Evolutionary conservation across 2,113 vertebrate species (phyloP).

Genomic region (Suricata suricatta): DNA sequence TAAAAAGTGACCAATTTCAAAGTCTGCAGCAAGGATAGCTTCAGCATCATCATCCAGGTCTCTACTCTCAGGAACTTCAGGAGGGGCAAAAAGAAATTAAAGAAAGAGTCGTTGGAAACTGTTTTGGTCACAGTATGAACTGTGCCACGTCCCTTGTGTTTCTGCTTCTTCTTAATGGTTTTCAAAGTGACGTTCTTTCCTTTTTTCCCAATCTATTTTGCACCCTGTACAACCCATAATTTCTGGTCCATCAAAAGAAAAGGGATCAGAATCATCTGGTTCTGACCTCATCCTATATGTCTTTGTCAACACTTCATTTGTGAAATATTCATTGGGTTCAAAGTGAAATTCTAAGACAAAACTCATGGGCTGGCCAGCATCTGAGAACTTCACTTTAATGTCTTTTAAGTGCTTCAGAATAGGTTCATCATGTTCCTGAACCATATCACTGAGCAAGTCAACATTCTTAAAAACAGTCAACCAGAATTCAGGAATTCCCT

Average conservation of each 20-base stretch:
- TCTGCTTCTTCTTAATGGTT: slow-evolving; percentile 99
- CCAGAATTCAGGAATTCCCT: no score
- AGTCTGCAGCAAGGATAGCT: slow-evolving; percentile 96
- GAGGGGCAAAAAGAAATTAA: slow-evolving; percentile 99
- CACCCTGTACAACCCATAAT: slow-evolving; percentile 99
- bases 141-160: slow-evolving; percentile 99
- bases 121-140: slow-evolving; percentile 99
- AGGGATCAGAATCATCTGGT: slow-evolving; percentile 96
- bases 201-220: slow-evolving; percentile 98
- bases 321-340: slow-evolving; percentile 98
- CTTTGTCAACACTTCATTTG: slow-evolving; percentile 96
- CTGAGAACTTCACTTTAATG: slow-evolving; percentile 99
- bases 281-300: slow-evolving; percentile 98
- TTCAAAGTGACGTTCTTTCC: slow-evolving; percentile 99
- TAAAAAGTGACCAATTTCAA: slow-evolving; percentile 99
- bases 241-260: slow-evolving; percentile 99
- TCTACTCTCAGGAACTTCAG: no score
- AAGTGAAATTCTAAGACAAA: slow-evolving; percentile 98
- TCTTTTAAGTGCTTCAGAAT: slow-evolving; percentile 99
- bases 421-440: slow-evolving; percentile 98
- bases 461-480: no score
- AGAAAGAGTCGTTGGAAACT: slow-evolving; percentile 98
- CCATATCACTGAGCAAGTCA: no score
- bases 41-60: slow-evolving; percentile 98
- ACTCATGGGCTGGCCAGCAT: slow-evolving; percentile 97